phyloP scores from a whole-genome alignment of 2,113 vertebrate species.

The Eleginops maclovinus region DNA sequence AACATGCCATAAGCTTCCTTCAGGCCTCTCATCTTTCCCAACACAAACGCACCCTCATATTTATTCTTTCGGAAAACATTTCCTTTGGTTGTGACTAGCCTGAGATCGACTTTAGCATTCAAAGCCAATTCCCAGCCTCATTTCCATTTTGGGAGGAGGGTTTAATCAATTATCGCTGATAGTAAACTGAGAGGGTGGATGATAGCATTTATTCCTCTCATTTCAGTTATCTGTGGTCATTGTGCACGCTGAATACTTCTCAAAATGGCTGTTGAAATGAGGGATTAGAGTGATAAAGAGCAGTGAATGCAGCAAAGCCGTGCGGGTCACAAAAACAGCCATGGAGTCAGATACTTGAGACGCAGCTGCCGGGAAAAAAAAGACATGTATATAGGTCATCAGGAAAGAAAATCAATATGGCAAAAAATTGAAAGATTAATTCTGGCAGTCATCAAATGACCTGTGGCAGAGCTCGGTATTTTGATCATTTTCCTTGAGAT shows the following conservation, averaged over 20 bases:
- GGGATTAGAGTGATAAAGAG: slow-evolving; percentile 67
- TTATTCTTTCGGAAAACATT: slow-evolving; percentile 1
- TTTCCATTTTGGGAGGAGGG: slow-evolving; percentile 37
- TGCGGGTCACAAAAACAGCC: slow-evolving; percentile 49
- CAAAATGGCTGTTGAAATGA: slow-evolving; percentile 71
- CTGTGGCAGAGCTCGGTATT: slow-evolving; percentile 32
- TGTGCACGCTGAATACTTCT: slow-evolving; percentile 50
- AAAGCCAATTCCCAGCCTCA: slow-evolving; percentile 28
- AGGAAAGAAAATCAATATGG: slow-evolving; percentile 61
- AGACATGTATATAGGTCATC: slow-evolving; percentile 64
- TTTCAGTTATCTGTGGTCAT: slow-evolving; percentile 62
- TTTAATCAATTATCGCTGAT: slow-evolving; percentile 58
- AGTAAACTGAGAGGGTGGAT: slow-evolving; percentile 42
- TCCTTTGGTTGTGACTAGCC: slow-evolving; percentile 4
- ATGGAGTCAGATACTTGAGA: slow-evolving; percentile 50
- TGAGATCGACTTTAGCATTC: slow-evolving; percentile 39
- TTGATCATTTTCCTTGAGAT: slow-evolving; percentile 47
- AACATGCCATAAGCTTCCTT: not conserved
- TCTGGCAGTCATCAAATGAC: slow-evolving; percentile 39
- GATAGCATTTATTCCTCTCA: slow-evolving; percentile 53
- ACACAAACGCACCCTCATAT: not conserved
- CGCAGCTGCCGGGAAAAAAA: slow-evolving; percentile 22
- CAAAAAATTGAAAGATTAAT: slow-evolving; percentile 63
- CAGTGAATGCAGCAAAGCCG: slow-evolving; percentile 37
- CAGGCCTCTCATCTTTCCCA: not conserved